Percentiles rank a stretch among this genome's conserved stretches.
Evolutionary conservation across 2,113 vertebrate genomes (phyloP).

Genomic region (Pelmatolapia mariae): DNA sequence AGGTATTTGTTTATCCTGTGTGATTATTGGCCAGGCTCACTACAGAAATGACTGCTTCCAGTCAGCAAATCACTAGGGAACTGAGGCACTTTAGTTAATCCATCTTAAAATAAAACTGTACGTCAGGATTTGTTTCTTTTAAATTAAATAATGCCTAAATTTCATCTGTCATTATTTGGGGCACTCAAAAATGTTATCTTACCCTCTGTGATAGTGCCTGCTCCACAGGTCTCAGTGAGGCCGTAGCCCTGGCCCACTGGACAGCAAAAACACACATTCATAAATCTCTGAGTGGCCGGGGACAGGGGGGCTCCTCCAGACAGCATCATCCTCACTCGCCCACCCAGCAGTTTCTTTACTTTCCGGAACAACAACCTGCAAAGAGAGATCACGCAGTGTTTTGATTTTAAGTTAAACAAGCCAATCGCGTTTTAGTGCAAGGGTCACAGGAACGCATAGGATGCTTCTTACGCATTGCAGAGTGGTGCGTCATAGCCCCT

Average conservation of each 20-base stretch:
- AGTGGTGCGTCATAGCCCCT: constrained; percentile 92
- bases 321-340: constrained; percentile 89
- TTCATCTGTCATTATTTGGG: neutral
- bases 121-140: neutral
- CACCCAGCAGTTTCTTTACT: constrained; percentile 87
- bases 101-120: neutral
- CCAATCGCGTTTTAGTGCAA: neutral
- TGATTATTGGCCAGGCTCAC: neutral
- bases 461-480: constrained; percentile 84
- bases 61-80: neutral
- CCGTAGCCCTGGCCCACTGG: constrained; percentile 94
- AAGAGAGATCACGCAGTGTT: neutral
- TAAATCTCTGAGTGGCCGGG: constrained; percentile 89
- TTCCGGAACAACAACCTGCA: constrained; percentile 86
- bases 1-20: neutral
- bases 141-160: neutral
- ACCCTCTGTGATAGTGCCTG: constrained; percentile 95
- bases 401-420: neutral
- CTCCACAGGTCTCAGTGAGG: constrained; percentile 93
- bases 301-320: constrained; percentile 93
- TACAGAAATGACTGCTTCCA: neutral
- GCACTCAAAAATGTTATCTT: neutral
- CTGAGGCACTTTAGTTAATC: neutral
- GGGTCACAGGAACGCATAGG: neutral
- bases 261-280: constrained; percentile 98